phyloP scores from a whole-genome alignment of 2,797 vertebrate genomes.

The Lepilemur ruficaudatus region DNA sequence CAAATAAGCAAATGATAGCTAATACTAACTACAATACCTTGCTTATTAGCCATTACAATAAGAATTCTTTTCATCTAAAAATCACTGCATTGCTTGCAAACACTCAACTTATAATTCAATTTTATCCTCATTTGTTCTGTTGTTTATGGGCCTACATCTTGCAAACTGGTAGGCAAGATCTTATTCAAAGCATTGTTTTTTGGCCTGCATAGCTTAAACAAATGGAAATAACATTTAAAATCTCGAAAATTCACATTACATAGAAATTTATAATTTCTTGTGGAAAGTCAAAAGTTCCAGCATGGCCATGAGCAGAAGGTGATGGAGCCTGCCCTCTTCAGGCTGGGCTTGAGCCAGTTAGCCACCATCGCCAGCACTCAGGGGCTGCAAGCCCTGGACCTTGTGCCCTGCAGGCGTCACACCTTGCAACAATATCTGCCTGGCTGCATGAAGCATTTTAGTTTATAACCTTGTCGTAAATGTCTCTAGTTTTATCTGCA shows the following conservation, averaged over 20 bases:
- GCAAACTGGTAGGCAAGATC: not conserved
- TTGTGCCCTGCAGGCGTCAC: not conserved
- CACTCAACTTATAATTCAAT: not conserved
- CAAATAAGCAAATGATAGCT: not conserved
- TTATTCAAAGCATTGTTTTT: conserved; percentile 34
- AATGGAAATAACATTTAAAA: conserved; percentile 20
- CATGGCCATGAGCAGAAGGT: not conserved
- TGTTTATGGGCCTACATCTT: not conserved
- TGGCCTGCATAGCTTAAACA: not conserved
- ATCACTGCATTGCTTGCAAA: not conserved
- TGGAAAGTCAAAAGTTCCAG: not conserved
- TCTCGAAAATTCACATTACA: not conserved
- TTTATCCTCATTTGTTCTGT: not conserved
- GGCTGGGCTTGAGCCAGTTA: not conserved
- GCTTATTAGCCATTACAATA: not conserved
- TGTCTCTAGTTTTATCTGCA: not conserved
- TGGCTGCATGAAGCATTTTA: not conserved
- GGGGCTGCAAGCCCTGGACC: not conserved
- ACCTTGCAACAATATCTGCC: not conserved
- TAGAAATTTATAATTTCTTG: not conserved
- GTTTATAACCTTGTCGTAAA: not conserved
- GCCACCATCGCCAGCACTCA: not conserved
- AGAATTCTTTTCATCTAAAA: not conserved
- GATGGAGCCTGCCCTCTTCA: not conserved
- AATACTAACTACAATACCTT: not conserved